Percentiles rank a stretch among this genome's conserved stretches.
These are phyloP conservation scores for Panurus biarmicus DNA, from an alignment of 2,113 vertebrate species.

Conservation along the genomic window DNA sequence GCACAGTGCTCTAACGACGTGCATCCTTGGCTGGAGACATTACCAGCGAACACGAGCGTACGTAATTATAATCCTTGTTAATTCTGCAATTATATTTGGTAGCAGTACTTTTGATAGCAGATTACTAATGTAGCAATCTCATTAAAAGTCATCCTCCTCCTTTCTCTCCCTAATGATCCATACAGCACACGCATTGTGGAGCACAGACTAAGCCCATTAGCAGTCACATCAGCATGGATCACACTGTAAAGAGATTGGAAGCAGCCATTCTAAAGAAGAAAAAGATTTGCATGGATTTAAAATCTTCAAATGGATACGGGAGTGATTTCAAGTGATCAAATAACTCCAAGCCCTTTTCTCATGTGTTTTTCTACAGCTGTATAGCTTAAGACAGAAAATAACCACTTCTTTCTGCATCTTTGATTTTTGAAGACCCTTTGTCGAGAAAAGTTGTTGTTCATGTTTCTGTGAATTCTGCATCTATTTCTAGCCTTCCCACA, in stretches of 20 bases:
- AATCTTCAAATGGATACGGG: background rate
- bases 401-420: background rate
- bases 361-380: background rate
- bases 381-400: background rate
- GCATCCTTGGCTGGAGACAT: background rate
- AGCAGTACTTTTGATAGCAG: constrained; percentile 12
- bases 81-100: constrained; percentile 7
- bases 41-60: background rate
- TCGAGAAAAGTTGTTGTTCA: background rate
- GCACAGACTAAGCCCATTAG: constrained; percentile 20
- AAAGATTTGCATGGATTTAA: constrained; percentile 2
- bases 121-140: constrained; percentile 6
- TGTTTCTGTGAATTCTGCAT: background rate
- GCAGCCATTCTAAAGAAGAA: background rate
- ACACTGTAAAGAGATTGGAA: background rate
- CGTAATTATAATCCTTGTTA: constrained; percentile 22
- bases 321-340: background rate
- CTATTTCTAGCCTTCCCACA: background rate
- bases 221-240: background rate
- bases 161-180: constrained; percentile 22
- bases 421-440: background rate
- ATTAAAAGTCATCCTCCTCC: constrained; percentile 19
- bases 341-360: background rate
- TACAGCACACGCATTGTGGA: background rate
- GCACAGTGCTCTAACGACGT: background rate